Evolutionary conservation across 2,113 vertebrate species (phyloP).

Genomic region (Fukomys damarensis): DNA sequence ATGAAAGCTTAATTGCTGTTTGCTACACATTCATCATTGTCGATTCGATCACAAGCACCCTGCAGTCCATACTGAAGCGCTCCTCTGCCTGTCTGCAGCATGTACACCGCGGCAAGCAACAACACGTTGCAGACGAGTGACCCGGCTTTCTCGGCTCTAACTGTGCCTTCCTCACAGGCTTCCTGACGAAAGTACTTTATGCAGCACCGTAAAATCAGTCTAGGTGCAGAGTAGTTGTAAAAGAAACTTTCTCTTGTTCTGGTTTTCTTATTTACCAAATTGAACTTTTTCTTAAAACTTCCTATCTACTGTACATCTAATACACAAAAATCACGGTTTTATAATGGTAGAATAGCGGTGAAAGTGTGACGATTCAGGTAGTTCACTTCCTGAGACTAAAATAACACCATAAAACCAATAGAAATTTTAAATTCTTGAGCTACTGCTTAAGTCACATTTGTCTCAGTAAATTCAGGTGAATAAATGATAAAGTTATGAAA

Average conservation of each 20-base stretch:
- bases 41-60: conserved; percentile 4
- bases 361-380: neutral
- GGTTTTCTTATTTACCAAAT: conserved; percentile 45
- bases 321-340: neutral
- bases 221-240: neutral
- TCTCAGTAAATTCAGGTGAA: neutral
- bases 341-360: neutral
- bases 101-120: neutral
- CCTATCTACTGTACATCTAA: neutral
- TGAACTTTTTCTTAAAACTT: conserved; percentile 7
- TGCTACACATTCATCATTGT: conserved; percentile 27
- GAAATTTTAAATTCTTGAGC: neutral
- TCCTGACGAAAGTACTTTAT: neutral
- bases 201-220: neutral
- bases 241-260: neutral
- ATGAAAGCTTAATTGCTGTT: conserved; percentile 67
- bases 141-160: neutral
- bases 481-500: neutral
- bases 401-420: neutral
- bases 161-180: neutral
- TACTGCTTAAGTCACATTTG: neutral
- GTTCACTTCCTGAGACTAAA: neutral
- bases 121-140: neutral
- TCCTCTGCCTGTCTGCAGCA: neutral
- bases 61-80: neutral